phyloP scores from a whole-genome alignment of 2,113 vertebrate species.

The Actinemys pallida region DNA sequence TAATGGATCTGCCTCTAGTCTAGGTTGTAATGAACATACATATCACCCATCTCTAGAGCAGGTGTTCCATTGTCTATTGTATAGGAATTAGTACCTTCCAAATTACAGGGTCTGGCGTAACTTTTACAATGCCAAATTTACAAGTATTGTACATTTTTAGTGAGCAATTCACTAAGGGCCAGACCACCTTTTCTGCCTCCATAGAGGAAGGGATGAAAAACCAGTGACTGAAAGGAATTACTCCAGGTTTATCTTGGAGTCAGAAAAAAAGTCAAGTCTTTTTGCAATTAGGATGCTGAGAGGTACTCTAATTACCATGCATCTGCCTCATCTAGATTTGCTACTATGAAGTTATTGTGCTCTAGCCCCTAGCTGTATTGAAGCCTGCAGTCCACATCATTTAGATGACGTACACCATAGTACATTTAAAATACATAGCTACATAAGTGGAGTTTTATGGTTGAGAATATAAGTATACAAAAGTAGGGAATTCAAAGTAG shows the following conservation, averaged over 20 bases:
- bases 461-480: conserved; percentile 8
- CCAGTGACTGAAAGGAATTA: not conserved
- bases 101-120: not conserved
- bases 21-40: not conserved
- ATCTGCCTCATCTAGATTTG: not conserved
- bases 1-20: not conserved
- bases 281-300: not conserved
- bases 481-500: not conserved
- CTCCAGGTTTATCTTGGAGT: not conserved
- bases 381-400: not conserved
- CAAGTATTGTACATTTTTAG: not conserved
- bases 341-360: not conserved
- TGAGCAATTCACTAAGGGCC: not conserved
- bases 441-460: not conserved
- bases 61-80: not conserved
- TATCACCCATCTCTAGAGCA: not conserved
- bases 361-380: not conserved
- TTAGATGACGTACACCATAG: not conserved
- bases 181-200: not conserved
- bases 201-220: not conserved
- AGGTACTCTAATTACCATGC: not conserved
- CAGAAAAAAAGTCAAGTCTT: not conserved
- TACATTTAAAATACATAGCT: not conserved
- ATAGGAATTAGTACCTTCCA: not conserved
- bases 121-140: not conserved